Percentiles rank a stretch among this genome's conserved stretches.
Evolutionary conservation across 35 echinoderm and acorn worm species (phyloP).

Genomic region (Diadema setosum): DNA sequence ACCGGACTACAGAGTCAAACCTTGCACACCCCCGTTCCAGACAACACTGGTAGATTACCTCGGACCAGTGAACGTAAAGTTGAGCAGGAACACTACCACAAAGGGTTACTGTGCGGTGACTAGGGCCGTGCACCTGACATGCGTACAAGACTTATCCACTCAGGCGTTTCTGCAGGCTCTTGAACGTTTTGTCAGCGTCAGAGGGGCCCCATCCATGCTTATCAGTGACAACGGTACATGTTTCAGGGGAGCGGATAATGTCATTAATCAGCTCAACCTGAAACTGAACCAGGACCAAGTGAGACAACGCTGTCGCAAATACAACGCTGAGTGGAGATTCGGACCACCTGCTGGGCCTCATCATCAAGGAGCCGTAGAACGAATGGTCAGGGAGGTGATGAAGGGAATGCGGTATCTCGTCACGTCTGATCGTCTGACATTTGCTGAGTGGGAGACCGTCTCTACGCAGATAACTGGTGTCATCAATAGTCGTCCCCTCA

Average conservation of each 20-base stretch:
- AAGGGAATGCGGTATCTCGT: conserved; percentile 70
- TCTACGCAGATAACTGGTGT: conserved; percentile 69
- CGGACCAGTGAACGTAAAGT: conserved; percentile 64
- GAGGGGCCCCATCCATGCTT: conserved; percentile 53
- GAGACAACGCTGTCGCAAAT: conserved; percentile 36
- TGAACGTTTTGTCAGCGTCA: conserved; percentile 59
- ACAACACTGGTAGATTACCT: conserved; percentile 68
- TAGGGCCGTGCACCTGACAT: conserved; percentile 60
- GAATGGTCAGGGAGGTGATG: conserved; percentile 65
- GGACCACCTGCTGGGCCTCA: conserved; percentile 70
- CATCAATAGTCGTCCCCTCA: conserved; percentile 68
- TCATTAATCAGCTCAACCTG: conserved; percentile 63
- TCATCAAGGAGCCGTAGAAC: conserved; percentile 56
- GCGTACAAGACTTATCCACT: conserved; percentile 70
- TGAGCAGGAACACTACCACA: conserved; percentile 69
- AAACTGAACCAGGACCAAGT: conserved; percentile 46
- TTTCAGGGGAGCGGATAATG: conserved; percentile 60
- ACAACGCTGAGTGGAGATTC: conserved; percentile 62
- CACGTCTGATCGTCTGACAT: conserved; percentile 58
- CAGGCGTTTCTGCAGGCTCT: conserved; percentile 63
- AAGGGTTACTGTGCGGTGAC: conserved; percentile 74
- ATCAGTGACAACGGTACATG: conserved; percentile 67
- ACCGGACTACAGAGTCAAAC: conserved; percentile 39
- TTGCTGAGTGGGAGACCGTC: conserved; percentile 81
- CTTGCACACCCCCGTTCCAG: conserved; percentile 46